These are phyloP conservation scores for Aix galericulata DNA, from an alignment of 2,113 vertebrate genomes.

Conservation along the genomic window DNA sequence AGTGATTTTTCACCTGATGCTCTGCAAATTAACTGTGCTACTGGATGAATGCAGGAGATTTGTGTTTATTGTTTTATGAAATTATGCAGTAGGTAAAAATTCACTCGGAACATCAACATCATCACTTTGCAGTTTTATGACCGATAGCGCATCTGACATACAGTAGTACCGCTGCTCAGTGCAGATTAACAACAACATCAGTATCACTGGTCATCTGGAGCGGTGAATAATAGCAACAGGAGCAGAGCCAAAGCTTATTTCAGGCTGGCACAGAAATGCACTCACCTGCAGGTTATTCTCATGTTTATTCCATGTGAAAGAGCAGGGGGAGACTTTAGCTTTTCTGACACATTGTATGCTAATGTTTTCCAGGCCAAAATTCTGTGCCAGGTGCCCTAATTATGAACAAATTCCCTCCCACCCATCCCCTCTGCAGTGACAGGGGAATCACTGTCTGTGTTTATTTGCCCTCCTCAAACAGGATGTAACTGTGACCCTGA, in stretches of 20 bases:
- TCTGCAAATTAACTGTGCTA: conserved; percentile 54
- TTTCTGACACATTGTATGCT: not conserved
- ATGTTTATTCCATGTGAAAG: conserved; percentile 33
- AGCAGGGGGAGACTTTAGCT: not conserved
- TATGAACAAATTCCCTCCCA: conserved; percentile 28
- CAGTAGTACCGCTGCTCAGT: conserved; percentile 9
- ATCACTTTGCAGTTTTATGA: conserved; percentile 46
- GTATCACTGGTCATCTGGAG: conserved; percentile 38
- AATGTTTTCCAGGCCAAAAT: conserved; percentile 8
- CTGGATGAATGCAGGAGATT: conserved; percentile 38
- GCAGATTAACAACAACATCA: conserved; percentile 48
- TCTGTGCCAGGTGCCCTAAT: conserved; percentile 32
- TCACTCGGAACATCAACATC: conserved; percentile 40
- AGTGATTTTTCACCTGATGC: conserved; percentile 56
- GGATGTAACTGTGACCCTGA: not conserved
- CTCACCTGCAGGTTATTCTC: conserved; percentile 49
- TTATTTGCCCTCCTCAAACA: conserved; percentile 53
- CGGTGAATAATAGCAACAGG: not conserved
- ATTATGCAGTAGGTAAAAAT: conserved; percentile 53
- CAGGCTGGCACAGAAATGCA: conserved; percentile 17
- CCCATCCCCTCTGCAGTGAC: not conserved
- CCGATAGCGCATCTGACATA: not conserved
- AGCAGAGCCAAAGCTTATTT: conserved; percentile 20
- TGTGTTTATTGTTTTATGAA: conserved; percentile 67
- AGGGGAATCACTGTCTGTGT: conserved; percentile 37